phyloP scores from a whole-genome alignment of 2,888 invertebrate species.

The Athalia cordata region DNA sequence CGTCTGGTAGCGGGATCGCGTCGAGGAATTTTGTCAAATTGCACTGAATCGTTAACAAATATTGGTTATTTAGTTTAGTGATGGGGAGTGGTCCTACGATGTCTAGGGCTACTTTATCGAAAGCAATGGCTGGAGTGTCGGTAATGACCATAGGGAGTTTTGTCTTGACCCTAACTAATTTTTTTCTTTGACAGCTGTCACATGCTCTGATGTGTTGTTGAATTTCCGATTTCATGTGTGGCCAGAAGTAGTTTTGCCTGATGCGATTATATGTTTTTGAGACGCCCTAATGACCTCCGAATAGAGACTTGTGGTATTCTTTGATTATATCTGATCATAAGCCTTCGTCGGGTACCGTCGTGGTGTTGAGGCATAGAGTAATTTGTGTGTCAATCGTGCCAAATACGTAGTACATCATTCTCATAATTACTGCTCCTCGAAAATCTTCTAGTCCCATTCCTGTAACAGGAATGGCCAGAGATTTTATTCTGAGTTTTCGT shows the following conservation, averaged over 20 bases:
- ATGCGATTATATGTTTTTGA: conserved; percentile 38
- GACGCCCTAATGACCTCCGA: conserved; percentile 49
- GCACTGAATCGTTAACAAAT: background rate
- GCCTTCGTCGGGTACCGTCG: background rate
- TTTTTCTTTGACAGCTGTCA: conserved; percentile 44
- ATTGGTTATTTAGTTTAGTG: too few relatives aligned
- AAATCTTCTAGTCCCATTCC: too few relatives aligned
- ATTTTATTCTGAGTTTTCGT: too few relatives aligned
- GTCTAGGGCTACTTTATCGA: conserved; percentile 2
- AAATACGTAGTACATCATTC: too few relatives aligned
- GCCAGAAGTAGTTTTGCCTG: conserved; percentile 44
- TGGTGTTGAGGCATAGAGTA: background rate
- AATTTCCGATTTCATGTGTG: conserved; percentile 34
- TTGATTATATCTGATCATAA: background rate
- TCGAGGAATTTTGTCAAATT: conserved; percentile 9
- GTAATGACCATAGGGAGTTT: conserved; percentile 46
- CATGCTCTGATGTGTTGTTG: conserved; percentile 42
- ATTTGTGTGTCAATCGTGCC: too few relatives aligned
- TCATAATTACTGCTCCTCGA: too few relatives aligned
- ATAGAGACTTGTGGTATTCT: conserved; percentile 33
- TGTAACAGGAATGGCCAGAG: too few relatives aligned
- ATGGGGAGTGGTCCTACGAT: background rate
- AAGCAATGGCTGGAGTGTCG: background rate
- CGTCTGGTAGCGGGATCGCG: conserved; percentile 35
- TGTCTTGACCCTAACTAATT: conserved; percentile 11